A percentile compares a stretch with the other conserved stretches of the same genome.
These are phyloP conservation scores for Symphodus melops DNA, from an alignment of 2,113 vertebrate species.

Conservation along the genomic window DNA sequence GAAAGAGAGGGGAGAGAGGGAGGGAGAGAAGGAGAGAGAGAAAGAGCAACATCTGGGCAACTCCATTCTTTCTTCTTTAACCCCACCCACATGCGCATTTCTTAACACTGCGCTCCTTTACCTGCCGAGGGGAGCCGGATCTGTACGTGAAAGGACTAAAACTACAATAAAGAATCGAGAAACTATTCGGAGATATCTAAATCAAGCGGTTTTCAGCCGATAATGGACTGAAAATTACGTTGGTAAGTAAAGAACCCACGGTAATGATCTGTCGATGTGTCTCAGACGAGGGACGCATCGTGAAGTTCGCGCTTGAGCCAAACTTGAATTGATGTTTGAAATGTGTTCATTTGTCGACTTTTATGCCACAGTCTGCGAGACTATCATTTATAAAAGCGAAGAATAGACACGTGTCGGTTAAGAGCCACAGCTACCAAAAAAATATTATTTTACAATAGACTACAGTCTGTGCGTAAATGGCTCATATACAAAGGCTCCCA, in stretches of 20 bases:
- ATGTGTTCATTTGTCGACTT: neutral
- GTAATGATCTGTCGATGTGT: neutral
- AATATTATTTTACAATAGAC: conserved; percentile 1
- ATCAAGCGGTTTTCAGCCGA: fast-evolving
- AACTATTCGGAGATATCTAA: neutral
- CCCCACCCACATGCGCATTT: conserved; percentile 72
- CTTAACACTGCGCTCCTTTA: conserved; percentile 42
- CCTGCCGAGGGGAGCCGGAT: conserved; percentile 33
- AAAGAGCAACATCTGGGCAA: conserved; percentile 41
- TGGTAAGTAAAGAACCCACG: conserved; percentile 45
- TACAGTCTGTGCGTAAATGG: conserved; percentile 40
- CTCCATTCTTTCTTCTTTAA: conserved; percentile 37
- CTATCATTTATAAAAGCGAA: neutral
- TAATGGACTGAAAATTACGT: conserved; percentile 34
- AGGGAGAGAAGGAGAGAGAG: neutral
- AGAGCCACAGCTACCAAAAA: neutral
- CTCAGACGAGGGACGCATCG: neutral
- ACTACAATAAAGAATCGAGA: neutral
- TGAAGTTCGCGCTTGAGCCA: conserved; percentile 1
- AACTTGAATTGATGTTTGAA: fast-evolving
- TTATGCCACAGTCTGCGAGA: too few relatives aligned
- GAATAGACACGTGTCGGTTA: fast-evolving
- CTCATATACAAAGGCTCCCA: too few relatives aligned
- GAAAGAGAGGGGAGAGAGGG: conserved; percentile 2
- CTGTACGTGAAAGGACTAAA: conserved; percentile 23